Conservation (phyloP, 2,797 vertebrate genomes). For the Danio choprae region DNA sequence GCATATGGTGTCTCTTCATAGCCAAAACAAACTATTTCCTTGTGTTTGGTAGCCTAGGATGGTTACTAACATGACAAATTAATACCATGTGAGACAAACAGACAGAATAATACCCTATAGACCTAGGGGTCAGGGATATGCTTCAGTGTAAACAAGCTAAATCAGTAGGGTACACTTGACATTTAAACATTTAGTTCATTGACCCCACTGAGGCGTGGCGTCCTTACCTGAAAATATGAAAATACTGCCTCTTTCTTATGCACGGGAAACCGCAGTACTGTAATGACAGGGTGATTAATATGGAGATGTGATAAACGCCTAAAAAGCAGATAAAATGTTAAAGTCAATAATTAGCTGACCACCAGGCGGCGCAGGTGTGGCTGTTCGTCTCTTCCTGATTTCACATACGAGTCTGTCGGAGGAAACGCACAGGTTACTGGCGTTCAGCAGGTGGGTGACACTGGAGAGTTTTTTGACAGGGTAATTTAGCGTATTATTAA, state of each 20-base stretch:
- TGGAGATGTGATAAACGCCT: neutral
- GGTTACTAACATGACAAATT: conserved; percentile 22
- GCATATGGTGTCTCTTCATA: neutral
- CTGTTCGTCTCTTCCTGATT: conserved; percentile 51
- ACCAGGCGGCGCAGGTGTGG: conserved; percentile 22
- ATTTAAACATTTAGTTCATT: conserved; percentile 66
- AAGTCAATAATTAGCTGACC: neutral
- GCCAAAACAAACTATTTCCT: neutral
- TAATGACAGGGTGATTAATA: neutral
- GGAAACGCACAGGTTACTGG: conserved; percentile 51
- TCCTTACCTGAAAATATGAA: neutral
- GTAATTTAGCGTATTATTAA: neutral
- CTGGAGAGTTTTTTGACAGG: neutral
- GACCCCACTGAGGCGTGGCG: conserved; percentile 74
- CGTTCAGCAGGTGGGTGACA: conserved; percentile 42
- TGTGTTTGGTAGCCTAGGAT: conserved; percentile 7
- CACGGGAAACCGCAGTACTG: neutral
- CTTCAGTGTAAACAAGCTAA: conserved; percentile 64
- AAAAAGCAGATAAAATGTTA: neutral
- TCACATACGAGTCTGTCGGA: neutral
- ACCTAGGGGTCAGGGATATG: conserved; percentile 48
- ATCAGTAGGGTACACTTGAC: conserved; percentile 42
- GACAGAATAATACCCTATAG: conserved; percentile 43
- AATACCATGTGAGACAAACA: conserved; percentile 29
- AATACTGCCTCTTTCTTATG: neutral